A percentile compares a stretch with the other conserved stretches of the same genome.
These are phyloP conservation scores for Gambusia yucatana DNA, from an alignment of 2,797 vertebrate species.

Conservation along the genomic window DNA sequence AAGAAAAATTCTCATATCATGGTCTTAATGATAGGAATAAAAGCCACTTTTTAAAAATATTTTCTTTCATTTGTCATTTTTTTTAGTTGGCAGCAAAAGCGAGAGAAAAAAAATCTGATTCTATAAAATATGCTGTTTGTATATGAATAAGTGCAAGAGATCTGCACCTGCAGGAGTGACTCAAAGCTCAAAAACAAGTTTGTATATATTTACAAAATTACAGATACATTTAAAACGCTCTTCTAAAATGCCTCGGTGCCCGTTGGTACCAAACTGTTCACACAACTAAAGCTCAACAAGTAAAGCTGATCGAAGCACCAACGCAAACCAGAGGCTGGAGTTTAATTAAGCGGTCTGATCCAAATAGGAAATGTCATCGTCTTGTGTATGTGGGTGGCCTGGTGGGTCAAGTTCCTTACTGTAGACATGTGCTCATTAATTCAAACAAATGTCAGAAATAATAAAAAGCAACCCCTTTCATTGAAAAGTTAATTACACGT, in stretches of 20 bases:
- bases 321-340: neutral
- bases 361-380: conserved; percentile 23
- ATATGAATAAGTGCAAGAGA: neutral
- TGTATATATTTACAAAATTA: neutral
- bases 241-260: neutral
- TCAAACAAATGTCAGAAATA: conserved; percentile 45
- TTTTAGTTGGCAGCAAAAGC: no score
- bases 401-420: conserved; percentile 27
- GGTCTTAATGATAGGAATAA: no score
- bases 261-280: neutral
- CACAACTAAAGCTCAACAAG: neutral
- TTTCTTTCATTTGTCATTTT: no score
- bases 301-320: neutral
- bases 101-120: no score
- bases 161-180: neutral
- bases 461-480: conserved; percentile 38
- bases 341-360: conserved; percentile 21
- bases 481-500: conserved; percentile 35
- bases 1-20: no score
- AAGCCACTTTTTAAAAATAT: no score
- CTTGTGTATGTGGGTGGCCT: conserved; percentile 15
- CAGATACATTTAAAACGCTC: neutral
- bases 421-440: conserved; percentile 26
- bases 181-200: neutral
- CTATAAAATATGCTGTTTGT: neutral